A percentile compares a stretch with the other conserved stretches of the same genome.
Evolutionary conservation across 2,797 vertebrate species (phyloP).

Genomic region (Sternarchorhynchus goeldii): DNA sequence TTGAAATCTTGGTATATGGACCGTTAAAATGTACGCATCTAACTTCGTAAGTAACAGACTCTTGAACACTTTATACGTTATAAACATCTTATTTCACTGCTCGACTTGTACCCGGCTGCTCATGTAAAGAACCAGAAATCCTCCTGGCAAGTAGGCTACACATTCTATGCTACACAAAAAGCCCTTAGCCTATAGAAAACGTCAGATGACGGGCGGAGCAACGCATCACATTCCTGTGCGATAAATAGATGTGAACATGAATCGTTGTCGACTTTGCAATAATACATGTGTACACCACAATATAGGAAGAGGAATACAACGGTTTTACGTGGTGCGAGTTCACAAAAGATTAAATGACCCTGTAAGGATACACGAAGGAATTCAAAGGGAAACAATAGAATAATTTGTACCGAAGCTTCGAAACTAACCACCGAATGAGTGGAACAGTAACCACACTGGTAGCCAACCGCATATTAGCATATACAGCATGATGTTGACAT

Average conservation of each 20-base stretch:
- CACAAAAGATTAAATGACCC: too few relatives aligned
- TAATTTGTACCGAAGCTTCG: constrained; percentile 21
- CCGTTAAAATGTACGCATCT: neutral
- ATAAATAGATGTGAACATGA: neutral
- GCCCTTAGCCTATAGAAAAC: constrained; percentile 46
- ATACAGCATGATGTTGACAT: too few relatives aligned
- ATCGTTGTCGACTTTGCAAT: neutral
- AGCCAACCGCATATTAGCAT: constrained; percentile 7
- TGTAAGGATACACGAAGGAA: neutral
- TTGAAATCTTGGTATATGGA: constrained; percentile 8
- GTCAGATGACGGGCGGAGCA: constrained; percentile 36
- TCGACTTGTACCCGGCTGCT: too few relatives aligned
- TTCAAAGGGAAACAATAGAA: neutral
- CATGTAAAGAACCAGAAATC: neutral
- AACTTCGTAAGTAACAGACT: neutral
- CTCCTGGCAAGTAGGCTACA: neutral
- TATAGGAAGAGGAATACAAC: too few relatives aligned
- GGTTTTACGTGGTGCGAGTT: neutral
- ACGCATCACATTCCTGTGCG: constrained; percentile 12
- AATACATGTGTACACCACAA: neutral
- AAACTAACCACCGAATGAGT: constrained; percentile 27
- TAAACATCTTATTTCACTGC: neutral
- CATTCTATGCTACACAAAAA: neutral
- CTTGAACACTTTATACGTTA: neutral
- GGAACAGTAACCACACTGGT: constrained; percentile 19